Evolutionary conservation across 2,888 invertebrate species (phyloP), one percentile per base, ranked within the genome.

Genomic region (Apodemia duryi): DNA sequence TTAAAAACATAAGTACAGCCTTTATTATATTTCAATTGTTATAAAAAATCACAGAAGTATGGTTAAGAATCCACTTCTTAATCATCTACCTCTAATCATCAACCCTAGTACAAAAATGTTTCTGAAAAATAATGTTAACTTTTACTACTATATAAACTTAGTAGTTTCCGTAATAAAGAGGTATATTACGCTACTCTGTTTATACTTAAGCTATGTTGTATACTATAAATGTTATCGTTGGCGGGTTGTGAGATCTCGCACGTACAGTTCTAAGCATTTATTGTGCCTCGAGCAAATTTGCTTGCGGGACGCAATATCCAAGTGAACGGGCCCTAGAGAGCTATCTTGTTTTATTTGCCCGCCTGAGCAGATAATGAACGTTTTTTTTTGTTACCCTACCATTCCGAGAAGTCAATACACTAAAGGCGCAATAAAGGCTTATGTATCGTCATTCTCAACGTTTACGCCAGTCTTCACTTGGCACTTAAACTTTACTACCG

Each of bases 201-300:
- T 54, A 54, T n/a, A 43, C 43, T 43, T 60, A 46, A 73, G 75
- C 75, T 75, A 77, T 79, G 81, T 72, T 71, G 71, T 72, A 70
- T 80, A 13, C 13, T 46, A 46, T 13, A 46, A 46, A 46, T 46
- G 81, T 82, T 84, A 81, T 82, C 80, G 78, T 79, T 77, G 78
- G 72, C 69, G 46, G 46, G 46, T 46, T 72, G 73, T 72, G 76
- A 79, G 77, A 77, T 78, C 77, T 77, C 79, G 74, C 83, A 83
- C 84, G 84, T 83, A 82, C 80, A 79, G 73, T 79, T 77, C 83
- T 82, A 83, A 86, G 84, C 84, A 81, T 88, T 87, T 89, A 89
- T 88, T 88, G 86, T 83, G 86, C 83, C 87, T 84, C 83, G 83
- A 86, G 85, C 83, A 88, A 89, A 90, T 90, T 88, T 90, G 88